Percentiles rank a stretch among this genome's conserved stretches.
Evolutionary conservation across 2,797 vertebrate genomes (phyloP).

Genomic region (Spinibarbus caldwelli): DNA sequence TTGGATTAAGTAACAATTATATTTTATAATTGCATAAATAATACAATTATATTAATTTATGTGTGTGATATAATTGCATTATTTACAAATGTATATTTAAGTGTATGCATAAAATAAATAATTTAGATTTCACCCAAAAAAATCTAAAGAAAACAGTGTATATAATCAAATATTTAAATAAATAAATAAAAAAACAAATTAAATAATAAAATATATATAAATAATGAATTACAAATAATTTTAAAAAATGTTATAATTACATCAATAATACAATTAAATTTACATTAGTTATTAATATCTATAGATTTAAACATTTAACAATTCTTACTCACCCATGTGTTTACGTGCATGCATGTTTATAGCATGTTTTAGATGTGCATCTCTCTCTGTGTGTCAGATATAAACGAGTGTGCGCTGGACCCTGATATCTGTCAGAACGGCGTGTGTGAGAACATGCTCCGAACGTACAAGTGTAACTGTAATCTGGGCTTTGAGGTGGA

Average conservation of each 20-base stretch:
- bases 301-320: not conserved
- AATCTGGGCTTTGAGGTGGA: slow-evolving; percentile 94
- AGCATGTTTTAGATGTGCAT: not conserved
- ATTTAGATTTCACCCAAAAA: not conserved
- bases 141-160: not conserved
- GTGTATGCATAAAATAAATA: not conserved
- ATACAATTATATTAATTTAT: not conserved
- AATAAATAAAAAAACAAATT: not conserved
- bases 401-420: slow-evolving; percentile 94
- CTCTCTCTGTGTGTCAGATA: slow-evolving; percentile 79
- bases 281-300: not conserved
- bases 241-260: not conserved
- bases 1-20: no score
- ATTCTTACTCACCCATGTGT: no score
- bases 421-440: slow-evolving; percentile 95
- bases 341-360: not conserved
- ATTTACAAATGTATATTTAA: not conserved
- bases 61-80: no score
- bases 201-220: not conserved
- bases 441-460: slow-evolving; percentile 92
- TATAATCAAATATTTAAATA: not conserved
- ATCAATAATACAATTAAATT: not conserved
- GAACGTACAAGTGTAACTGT: slow-evolving; percentile 94
- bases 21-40: no score
- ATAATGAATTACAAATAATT: not conserved